Percentiles rank a stretch among this genome's conserved stretches.
Evolutionary conservation across 2,113 vertebrate genomes (phyloP).

Genomic region (Micronycteris hirsuta): DNA sequence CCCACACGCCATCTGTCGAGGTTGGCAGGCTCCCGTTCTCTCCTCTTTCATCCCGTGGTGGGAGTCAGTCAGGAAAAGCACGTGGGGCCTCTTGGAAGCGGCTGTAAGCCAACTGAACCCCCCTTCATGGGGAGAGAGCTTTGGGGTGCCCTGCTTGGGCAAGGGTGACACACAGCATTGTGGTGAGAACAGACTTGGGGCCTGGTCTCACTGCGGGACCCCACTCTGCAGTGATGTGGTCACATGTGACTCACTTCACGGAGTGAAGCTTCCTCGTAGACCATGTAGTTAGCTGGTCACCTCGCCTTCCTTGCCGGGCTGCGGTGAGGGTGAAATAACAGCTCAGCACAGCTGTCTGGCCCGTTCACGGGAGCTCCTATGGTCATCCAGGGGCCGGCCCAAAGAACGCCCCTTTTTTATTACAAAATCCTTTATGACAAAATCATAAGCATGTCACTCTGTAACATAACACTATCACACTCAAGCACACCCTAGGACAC

Average conservation of each 20-base stretch:
- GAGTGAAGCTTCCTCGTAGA: neutral
- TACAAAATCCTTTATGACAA: too few relatives aligned
- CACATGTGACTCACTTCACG: neutral
- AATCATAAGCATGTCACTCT: too few relatives aligned
- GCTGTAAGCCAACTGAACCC: neutral
- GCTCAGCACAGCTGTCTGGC: neutral
- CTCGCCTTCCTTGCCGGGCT: neutral
- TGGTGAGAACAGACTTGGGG: neutral
- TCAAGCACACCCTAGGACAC: too few relatives aligned
- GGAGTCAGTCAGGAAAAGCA: constrained; percentile 54
- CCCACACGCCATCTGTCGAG: constrained; percentile 67
- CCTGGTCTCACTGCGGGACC: neutral
- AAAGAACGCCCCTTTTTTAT: too few relatives aligned
- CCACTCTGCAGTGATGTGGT: neutral
- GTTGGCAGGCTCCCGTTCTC: constrained; percentile 56
- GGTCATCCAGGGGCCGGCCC: too few relatives aligned
- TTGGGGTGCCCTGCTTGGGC: neutral
- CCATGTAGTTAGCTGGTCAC: neutral
- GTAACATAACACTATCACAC: too few relatives aligned
- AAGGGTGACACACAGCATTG: neutral
- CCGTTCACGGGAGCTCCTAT: neutral
- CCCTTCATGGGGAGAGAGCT: neutral
- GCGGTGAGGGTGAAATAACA: neutral
- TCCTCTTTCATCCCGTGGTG: constrained; percentile 52
- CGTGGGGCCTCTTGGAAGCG: constrained; percentile 3